Evolutionary conservation across 2,888 invertebrate genomes (phyloP).

Genomic region (Andrena bucephala): DNA sequence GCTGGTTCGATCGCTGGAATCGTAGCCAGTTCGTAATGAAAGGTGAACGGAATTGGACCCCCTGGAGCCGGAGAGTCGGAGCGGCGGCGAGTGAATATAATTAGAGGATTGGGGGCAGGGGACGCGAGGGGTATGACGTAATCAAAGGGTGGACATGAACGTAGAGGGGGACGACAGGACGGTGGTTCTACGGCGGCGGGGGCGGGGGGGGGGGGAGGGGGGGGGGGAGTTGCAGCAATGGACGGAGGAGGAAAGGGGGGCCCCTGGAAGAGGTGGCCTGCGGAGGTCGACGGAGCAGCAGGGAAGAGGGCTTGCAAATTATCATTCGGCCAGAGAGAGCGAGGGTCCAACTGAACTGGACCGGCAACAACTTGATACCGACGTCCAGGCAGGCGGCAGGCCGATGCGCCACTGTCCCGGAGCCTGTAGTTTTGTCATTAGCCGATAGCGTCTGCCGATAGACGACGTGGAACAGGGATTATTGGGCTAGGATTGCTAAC

Average conservation of each 20-base stretch:
- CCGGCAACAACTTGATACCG: conserved; percentile 84
- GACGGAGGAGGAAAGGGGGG: conserved; percentile 67
- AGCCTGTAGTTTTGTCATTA: conserved; percentile 85
- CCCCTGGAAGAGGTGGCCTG: conserved; percentile 66
- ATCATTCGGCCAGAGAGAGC: conserved; percentile 82
- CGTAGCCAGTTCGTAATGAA: conserved; percentile 84
- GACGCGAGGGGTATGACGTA: conserved; percentile 81
- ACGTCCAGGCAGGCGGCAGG: conserved; percentile 64
- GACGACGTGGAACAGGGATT: conserved; percentile 82
- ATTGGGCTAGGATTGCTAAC: conserved; percentile 83
- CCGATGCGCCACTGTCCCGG: conserved; percentile 70
- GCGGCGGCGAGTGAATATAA: conserved; percentile 84
- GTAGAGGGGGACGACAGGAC: conserved; percentile 64
- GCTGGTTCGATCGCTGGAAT: conserved; percentile 82
- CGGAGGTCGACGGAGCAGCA: conserved; percentile 53
- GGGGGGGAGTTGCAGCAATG: conserved; percentile 61
- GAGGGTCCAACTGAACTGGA: conserved; percentile 81
- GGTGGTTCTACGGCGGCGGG: conserved; percentile 56
- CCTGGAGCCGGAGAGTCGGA: conserved; percentile 80
- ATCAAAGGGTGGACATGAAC: conserved; percentile 83
- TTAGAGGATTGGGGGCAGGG: conserved; percentile 83
- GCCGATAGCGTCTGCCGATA: conserved; percentile 83
- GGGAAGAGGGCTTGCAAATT: conserved; percentile 81
- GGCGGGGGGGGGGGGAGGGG: conserved; percentile 59
- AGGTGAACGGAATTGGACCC: conserved; percentile 85